Base-by-base conservation (phyloP, 2,113 vertebrate genomes). In the Regulus satrapa region DNA sequence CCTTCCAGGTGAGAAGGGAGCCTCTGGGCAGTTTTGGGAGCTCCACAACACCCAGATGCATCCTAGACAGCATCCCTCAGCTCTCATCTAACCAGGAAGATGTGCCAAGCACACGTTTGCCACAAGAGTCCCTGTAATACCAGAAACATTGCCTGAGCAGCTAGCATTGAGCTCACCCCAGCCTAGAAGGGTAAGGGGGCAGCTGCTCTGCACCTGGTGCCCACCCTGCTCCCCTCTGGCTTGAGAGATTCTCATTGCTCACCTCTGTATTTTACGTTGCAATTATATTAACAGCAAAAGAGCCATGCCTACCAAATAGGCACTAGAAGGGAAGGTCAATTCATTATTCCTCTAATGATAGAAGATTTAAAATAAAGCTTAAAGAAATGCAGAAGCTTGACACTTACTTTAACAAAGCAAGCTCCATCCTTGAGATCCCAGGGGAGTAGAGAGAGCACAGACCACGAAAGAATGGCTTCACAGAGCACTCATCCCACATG, bases 101-200 rank as follows among this genome's bases (percentile, higher is more conserved):
- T 2, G 3, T 29, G n/a, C 38, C 24, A 45, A 52, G 34, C 2
- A 4, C 54, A 29, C 0, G 0, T 26, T 40, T 73, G 40, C 45
- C 18, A 3, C 11, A 5, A 28, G 14, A 7, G 5, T 46, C 11
- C 25, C 63, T 16, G 0, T 0, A 8, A n/a, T 24, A 73, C 4
- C 32, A 43, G 13, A 25, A 71, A 29, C 26, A 41, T 3, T 34
- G 13, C 25, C 38, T 4, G 1, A 83, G 24, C 72, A 56, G 41
- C 31, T 52, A 8, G 14, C 13, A 5, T 18, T 55, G 55, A 88
- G n/a, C 26, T 62, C 20, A 36, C 1, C 13, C 28, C 55, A 45
- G 41, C 28, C 59, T 20, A 2, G 1, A 40, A 8, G 40, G 81
- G 40, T 40, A 36, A 14, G 9, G 40, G 52, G 13, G n/a, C 8